These are phyloP conservation scores for Trachops cirrhosus DNA, from an alignment of 2,797 vertebrate genomes.

Conservation along the genomic window DNA sequence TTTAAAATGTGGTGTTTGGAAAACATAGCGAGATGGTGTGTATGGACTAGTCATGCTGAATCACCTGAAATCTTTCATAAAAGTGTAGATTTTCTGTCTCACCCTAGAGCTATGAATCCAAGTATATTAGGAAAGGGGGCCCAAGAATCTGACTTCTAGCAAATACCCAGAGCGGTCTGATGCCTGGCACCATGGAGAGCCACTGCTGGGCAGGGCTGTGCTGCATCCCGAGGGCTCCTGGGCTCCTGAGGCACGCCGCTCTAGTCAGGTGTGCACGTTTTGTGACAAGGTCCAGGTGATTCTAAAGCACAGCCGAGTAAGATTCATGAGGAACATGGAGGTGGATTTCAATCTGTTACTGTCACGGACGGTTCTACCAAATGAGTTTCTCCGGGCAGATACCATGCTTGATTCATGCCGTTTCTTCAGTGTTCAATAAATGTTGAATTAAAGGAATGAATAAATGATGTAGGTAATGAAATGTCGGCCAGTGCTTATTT, in stretches of 20 bases:
- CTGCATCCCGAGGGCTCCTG: no score
- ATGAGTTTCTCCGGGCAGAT: background rate
- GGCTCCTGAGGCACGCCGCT: background rate
- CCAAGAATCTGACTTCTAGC: background rate
- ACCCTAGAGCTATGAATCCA: background rate
- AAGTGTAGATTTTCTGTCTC: background rate
- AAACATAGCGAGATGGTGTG: background rate
- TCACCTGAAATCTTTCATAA: background rate
- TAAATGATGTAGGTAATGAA: background rate
- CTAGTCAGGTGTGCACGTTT: background rate
- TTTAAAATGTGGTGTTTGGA: background rate
- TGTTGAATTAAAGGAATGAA: background rate
- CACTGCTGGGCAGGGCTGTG: background rate
- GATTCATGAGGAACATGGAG: background rate
- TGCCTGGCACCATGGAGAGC: background rate
- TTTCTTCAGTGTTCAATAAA: background rate
- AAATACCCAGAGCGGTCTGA: background rate
- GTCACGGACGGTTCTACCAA: background rate
- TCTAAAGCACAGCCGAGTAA: background rate
- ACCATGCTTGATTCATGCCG: background rate
- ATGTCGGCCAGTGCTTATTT: background rate
- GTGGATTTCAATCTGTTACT: background rate
- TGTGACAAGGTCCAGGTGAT: background rate
- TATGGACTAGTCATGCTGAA: background rate
- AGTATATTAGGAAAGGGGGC: background rate